Base-by-base conservation (phyloP, 2,113 vertebrate genomes). In the Ginglymostoma cirratum region DNA sequence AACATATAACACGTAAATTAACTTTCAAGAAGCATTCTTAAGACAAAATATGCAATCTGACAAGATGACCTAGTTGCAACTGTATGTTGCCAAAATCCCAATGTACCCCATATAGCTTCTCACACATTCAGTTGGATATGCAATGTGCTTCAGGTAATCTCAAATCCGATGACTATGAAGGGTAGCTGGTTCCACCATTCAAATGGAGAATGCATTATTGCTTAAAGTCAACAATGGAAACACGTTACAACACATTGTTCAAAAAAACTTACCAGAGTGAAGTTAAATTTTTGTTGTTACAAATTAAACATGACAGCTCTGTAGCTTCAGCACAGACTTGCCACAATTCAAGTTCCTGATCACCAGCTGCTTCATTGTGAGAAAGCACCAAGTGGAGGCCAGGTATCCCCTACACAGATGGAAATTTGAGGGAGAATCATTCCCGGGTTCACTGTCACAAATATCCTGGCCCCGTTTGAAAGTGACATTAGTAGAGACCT, bases 331-430 rank as follows among this genome's bases (percentile, higher is more conserved):
- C 34, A n/a, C 87, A 90, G 52, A 34, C 52, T 90, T 65, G 52
- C 87, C 14, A 38, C 61, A 21, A 83, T 45, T 83, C 80, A 83
- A 93, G 65, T 66, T 66, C 89, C 61, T 93, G 61, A 23, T 66
- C 55, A n/a, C n/a, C n/a, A 21, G 61, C 61, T 61, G 55, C 87
- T 93, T 93, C 15, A 93, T 34, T 93, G 55, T 93, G n/a, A 93
- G 89, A 66, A 66, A 92, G 89, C 55, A 38, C 17, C 89, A 92
- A 65, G 89, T n/a, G n/a, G 89, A 92, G 34, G 89, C 61, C 89
- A 66, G 34, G 42, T 93, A 19, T 66, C 66, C 89, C 61, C 89
- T 66, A 38, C 15, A 19, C 89, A 38, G 61, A 67, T 19, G 14
- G 19, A 67, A 66, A 66, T 93, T n/a, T 65, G 38, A 42, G 55